Conservation (phyloP, 2,113 vertebrate species). For the Syngnathus scovelli region DNA sequence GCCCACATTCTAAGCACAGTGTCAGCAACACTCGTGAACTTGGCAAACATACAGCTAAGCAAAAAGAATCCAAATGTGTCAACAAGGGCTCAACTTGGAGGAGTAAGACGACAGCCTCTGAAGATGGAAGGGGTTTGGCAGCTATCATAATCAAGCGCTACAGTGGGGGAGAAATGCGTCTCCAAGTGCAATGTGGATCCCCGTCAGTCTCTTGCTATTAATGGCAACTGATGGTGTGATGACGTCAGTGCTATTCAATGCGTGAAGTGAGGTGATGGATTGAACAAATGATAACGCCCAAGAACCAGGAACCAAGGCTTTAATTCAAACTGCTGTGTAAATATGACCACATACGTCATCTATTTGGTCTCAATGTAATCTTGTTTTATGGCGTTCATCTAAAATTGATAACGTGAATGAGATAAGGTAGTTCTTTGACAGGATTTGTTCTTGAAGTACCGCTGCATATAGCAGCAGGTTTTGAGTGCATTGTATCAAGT, state of each 20-base stretch:
- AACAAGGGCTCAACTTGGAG: neutral
- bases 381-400: neutral
- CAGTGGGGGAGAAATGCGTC: constrained; percentile 46
- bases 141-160: constrained; percentile 21
- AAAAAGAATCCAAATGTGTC: constrained; percentile 9
- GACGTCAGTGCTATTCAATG: constrained; percentile 68
- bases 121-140: neutral
- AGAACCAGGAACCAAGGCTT: constrained; percentile 10
- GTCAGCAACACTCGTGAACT: constrained; percentile 13
- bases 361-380: constrained; percentile 12
- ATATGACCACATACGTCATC: constrained; percentile 5
- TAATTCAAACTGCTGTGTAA: constrained; percentile 4
- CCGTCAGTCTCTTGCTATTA: constrained; percentile 72
- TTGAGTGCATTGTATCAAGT: constrained; percentile 35
- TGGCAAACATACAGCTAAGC: neutral
- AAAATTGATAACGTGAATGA: constrained; percentile 38
- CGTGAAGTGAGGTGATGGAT: constrained; percentile 28
- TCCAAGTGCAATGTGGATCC: constrained; percentile 67
- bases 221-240: constrained; percentile 67
- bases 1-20: constrained; percentile 9
- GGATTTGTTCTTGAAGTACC: constrained; percentile 34
- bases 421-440: constrained; percentile 29
- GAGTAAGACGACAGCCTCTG: neutral
- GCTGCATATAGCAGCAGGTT: constrained; percentile 31
- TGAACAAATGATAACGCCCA: constrained; percentile 18